A percentile compares a stretch with the other conserved stretches of the same genome.
These are phyloP conservation scores for Orchestia grillus DNA, from an alignment of 1,140 invertebrate species.

Conservation along the genomic window DNA sequence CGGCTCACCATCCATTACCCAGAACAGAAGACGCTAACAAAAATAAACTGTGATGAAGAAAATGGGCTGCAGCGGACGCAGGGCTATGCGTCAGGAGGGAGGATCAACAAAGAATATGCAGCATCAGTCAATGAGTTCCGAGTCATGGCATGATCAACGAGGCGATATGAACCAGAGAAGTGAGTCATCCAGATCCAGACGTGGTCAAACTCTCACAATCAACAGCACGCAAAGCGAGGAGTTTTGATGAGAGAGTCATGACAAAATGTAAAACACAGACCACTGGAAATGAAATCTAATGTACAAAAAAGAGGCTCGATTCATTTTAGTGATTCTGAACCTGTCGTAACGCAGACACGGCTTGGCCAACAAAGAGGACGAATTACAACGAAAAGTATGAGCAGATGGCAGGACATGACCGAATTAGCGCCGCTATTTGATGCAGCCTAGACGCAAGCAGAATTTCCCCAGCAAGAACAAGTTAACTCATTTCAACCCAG, in stretches of 20 bases:
- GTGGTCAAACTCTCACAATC: background rate
- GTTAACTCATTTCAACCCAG: too few relatives aligned
- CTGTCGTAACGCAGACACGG: too few relatives aligned
- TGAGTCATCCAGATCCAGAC: background rate
- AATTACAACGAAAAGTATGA: too few relatives aligned
- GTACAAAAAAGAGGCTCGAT: background rate
- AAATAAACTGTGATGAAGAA: background rate
- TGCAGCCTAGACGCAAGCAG: too few relatives aligned
- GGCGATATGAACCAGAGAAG: background rate
- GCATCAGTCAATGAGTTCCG: background rate
- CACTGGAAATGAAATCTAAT: background rate
- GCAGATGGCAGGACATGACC: too few relatives aligned
- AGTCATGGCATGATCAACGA: slow-evolving; percentile 18
- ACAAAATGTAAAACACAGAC: background rate
- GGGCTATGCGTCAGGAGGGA: background rate
- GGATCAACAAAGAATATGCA: background rate
- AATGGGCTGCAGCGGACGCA: background rate
- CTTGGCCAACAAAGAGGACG: too few relatives aligned
- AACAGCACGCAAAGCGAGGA: background rate
- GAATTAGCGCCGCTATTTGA: too few relatives aligned
- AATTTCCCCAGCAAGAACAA: too few relatives aligned
- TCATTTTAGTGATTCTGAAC: background rate
- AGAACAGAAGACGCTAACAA: background rate
- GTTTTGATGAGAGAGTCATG: background rate
- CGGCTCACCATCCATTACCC: background rate